Conservation (phyloP, 2,888 invertebrate species). For the Amblyjoppa proteus region DNA sequence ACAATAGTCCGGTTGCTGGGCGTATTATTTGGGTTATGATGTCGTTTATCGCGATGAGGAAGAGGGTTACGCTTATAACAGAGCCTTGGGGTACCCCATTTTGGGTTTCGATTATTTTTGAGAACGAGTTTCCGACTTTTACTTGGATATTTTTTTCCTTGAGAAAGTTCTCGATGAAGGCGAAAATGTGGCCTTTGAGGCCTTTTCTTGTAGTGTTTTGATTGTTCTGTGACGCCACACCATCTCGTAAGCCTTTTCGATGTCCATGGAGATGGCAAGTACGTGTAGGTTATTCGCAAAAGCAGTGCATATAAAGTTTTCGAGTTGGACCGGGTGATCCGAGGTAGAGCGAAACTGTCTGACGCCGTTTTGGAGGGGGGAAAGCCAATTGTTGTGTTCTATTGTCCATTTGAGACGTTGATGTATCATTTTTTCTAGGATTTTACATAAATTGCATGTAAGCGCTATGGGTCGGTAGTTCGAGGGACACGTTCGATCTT, state of each 20-base stretch:
- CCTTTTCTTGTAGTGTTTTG: background rate
- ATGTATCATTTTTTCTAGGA: too few relatives aligned
- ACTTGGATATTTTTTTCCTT: slow-evolving; percentile 23
- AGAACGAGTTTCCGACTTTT: slow-evolving; percentile 8
- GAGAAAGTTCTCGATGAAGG: slow-evolving; percentile 31
- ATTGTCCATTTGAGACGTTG: too few relatives aligned
- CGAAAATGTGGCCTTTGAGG: background rate
- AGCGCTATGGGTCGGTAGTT: too few relatives aligned
- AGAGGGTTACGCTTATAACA: slow-evolving; percentile 42
- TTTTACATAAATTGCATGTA: too few relatives aligned
- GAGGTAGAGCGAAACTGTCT: too few relatives aligned
- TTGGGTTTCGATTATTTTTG: background rate
- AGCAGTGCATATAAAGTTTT: too few relatives aligned
- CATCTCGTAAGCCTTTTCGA: background rate
- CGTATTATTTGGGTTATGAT: background rate
- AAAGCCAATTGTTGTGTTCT: too few relatives aligned
- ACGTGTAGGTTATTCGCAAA: too few relatives aligned
- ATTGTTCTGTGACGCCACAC: slow-evolving; percentile 30
- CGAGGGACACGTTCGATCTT: too few relatives aligned
- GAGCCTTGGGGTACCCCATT: slow-evolving; percentile 52
- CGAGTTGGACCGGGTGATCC: too few relatives aligned
- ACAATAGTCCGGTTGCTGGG: background rate
- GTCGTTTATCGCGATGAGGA: slow-evolving; percentile 46
- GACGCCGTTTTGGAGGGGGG: too few relatives aligned
- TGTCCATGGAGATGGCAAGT: too few relatives aligned